A percentile compares a stretch with the other conserved stretches of the same genome.
These are phyloP conservation scores for Brachypteracias leptosomus DNA, from an alignment of 2,113 vertebrate genomes.

Conservation along the genomic window DNA sequence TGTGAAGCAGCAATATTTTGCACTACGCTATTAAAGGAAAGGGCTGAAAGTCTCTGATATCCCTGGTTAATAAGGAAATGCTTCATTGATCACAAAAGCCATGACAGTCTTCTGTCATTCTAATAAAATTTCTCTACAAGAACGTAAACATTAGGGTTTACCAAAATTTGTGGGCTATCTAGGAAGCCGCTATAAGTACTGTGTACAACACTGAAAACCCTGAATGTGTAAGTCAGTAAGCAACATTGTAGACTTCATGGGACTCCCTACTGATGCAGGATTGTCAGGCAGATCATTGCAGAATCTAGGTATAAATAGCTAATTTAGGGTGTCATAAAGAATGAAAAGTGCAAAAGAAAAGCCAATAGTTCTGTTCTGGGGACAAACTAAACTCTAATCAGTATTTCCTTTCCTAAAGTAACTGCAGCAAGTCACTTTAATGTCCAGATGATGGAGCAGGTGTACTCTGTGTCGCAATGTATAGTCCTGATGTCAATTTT, in stretches of 20 bases:
- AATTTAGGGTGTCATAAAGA: neutral
- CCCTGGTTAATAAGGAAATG: conserved; percentile 11
- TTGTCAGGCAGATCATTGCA: neutral
- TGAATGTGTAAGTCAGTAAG: neutral
- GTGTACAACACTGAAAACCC: neutral
- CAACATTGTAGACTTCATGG: neutral
- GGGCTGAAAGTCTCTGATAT: neutral
- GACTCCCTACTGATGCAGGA: neutral
- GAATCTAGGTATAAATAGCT: neutral
- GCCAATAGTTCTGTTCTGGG: neutral
- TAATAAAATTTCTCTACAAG: neutral
- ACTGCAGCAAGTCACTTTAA: neutral
- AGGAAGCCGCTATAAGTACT: neutral
- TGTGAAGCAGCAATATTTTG: neutral
- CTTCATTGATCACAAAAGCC: neutral
- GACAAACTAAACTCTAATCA: neutral
- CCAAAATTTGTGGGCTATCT: neutral
- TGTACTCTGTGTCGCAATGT: neutral
- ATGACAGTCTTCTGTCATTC: neutral
- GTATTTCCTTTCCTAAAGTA: neutral
- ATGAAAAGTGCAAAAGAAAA: neutral
- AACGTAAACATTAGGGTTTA: neutral
- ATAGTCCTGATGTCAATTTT: neutral
- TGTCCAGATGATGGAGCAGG: conserved; percentile 4
- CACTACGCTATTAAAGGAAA: neutral